Percentiles rank a stretch among this genome's conserved stretches.
phyloP scores from a whole-genome alignment of 2,113 vertebrate genomes.

The Spea bombifrons region DNA sequence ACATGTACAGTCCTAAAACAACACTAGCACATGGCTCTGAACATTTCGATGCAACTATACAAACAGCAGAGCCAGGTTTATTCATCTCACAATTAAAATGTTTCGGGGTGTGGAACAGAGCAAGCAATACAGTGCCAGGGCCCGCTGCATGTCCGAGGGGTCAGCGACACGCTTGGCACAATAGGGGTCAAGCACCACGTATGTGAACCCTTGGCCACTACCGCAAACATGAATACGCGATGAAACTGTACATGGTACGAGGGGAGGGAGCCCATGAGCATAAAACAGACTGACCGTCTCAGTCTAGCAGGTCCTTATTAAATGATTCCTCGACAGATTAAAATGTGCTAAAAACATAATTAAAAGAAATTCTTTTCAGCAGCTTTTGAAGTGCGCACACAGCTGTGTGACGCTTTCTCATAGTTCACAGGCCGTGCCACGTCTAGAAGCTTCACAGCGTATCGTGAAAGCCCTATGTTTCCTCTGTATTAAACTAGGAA shows the following conservation, averaged over 20 bases:
- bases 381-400: slow-evolving; percentile 25
- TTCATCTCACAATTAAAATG: slow-evolving; percentile 1
- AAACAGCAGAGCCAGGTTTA: slow-evolving; percentile 25
- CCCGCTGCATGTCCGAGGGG: not conserved
- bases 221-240: slow-evolving; percentile 21
- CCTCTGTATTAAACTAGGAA: slow-evolving; percentile 49
- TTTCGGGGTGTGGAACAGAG: not conserved
- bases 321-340: not conserved
- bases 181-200: not conserved
- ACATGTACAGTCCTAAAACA: slow-evolving; percentile 67
- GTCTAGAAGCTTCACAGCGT: slow-evolving; percentile 13
- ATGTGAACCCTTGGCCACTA: not conserved
- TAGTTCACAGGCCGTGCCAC: not conserved
- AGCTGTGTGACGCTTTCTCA: not conserved
- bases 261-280: too few relatives aligned
- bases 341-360: slow-evolving; percentile 10
- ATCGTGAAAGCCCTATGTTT: slow-evolving; percentile 28
- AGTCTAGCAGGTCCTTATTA: not conserved
- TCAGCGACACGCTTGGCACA: not conserved
- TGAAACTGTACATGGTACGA: slow-evolving; percentile 18
- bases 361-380: slow-evolving; percentile 21
- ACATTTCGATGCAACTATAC: slow-evolving; percentile 32
- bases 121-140: not conserved
- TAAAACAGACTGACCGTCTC: not conserved
- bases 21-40: slow-evolving; percentile 61